Evolutionary conservation across 2,797 vertebrate species (phyloP).

Genomic region (Smutsia temminckii): DNA sequence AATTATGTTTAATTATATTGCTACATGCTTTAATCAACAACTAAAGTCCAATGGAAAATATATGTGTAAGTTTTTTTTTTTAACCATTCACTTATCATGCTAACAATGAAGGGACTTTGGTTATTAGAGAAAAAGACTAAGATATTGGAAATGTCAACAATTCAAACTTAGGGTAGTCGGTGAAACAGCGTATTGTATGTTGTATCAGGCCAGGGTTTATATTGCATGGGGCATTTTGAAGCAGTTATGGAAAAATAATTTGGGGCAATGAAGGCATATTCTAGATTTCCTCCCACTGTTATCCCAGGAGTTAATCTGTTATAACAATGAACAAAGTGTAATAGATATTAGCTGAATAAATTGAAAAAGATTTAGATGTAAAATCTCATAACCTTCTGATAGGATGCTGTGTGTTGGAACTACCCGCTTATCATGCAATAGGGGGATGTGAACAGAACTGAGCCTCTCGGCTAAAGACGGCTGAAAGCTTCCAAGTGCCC

Average conservation of each 20-base stretch:
- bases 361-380: neutral
- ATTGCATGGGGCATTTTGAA: neutral
- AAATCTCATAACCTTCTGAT: neutral
- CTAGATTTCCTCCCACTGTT: neutral
- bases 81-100: neutral
- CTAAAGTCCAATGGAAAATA: neutral
- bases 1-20: slow-evolving; percentile 50
- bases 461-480: neutral
- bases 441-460: neutral
- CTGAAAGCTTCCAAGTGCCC: neutral
- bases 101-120: neutral
- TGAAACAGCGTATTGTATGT: neutral
- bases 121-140: neutral
- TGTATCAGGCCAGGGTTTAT: too few species aligned
- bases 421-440: neutral
- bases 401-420: fast-evolving
- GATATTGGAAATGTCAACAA: neutral
- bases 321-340: neutral
- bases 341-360: neutral
- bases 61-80: neutral
- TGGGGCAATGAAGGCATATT: neutral
- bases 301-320: neutral
- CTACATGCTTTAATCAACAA: slow-evolving; percentile 11
- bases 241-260: neutral
- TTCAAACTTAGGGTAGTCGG: neutral